Conservation (phyloP, 37 sponge, comb jelly and placozoan species). For the Diacarnus erythraeanus region DNA sequence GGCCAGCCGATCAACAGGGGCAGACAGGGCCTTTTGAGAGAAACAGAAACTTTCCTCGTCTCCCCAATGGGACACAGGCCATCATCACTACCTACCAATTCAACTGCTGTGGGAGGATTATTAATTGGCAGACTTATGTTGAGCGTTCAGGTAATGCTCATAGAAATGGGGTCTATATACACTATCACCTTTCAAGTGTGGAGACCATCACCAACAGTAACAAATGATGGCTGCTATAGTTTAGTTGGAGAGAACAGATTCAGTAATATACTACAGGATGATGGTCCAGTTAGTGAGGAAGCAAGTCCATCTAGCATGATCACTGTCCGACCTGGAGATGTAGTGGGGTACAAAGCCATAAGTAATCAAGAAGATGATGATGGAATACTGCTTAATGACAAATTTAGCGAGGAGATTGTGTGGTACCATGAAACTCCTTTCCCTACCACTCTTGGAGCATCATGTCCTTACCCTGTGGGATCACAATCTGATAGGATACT, state of each 20-base stretch:
- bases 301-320: conserved; percentile 14
- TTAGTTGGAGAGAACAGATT: conserved; percentile 30
- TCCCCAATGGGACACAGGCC: conserved; percentile 10
- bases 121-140: conserved; percentile 30
- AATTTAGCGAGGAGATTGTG: neutral
- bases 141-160: conserved; percentile 19
- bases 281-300: neutral
- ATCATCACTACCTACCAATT: conserved; percentile 36
- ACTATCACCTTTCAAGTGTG: conserved; percentile 49
- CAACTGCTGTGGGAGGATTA: conserved; percentile 32
- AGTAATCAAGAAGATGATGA: neutral
- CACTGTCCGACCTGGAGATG: conserved; percentile 34
- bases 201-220: conserved; percentile 39
- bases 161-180: conserved; percentile 1
- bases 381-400: neutral
- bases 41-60: neutral
- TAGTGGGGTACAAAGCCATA: conserved; percentile 29
- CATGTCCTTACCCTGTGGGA: conserved; percentile 20
- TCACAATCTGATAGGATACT: neutral
- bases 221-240: conserved; percentile 9
- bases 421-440: neutral
- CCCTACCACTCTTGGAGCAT: no score
- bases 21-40: neutral
- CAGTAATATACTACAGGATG: neutral
- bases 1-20: neutral